phyloP scores from a whole-genome alignment of 2,797 vertebrate genomes.

The Urocyon cinereoargenteus region DNA sequence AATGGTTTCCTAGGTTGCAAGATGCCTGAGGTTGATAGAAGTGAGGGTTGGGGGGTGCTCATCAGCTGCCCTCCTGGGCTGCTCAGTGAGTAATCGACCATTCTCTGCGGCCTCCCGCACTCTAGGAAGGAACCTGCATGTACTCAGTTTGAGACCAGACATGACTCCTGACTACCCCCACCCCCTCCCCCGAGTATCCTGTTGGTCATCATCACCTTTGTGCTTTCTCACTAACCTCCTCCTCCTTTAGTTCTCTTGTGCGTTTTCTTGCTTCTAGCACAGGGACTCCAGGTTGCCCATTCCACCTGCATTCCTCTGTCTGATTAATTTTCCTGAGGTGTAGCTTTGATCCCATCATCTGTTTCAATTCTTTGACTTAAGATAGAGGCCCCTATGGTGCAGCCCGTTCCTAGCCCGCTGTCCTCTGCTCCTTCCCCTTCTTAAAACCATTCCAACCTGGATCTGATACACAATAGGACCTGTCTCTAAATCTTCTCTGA shows the following conservation, averaged over 20 bases:
- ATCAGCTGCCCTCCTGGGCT: background rate
- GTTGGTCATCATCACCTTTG: background rate
- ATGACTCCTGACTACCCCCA: background rate
- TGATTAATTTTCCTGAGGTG: background rate
- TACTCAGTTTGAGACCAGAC: background rate
- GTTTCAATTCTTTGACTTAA: background rate
- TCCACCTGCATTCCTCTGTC: background rate
- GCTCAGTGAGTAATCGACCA: background rate
- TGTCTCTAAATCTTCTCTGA: background rate
- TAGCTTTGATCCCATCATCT: background rate
- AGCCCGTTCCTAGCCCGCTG: background rate
- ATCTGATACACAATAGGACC: background rate
- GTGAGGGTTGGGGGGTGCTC: accelerated
- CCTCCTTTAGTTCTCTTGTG: background rate
- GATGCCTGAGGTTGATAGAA: background rate
- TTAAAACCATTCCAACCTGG: too few relatives aligned
- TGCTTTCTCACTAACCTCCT: background rate
- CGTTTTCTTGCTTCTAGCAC: background rate
- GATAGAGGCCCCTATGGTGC: background rate
- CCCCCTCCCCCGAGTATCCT: background rate
- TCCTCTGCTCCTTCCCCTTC: background rate
- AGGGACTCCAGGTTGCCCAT: background rate
- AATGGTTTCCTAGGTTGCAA: background rate
- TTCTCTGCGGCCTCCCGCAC: background rate
- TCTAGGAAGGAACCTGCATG: background rate